Evolutionary conservation across 2,888 invertebrate species (phyloP), one percentile per base, ranked within the genome.

Genomic region (Agrochola lychnidis): DNA sequence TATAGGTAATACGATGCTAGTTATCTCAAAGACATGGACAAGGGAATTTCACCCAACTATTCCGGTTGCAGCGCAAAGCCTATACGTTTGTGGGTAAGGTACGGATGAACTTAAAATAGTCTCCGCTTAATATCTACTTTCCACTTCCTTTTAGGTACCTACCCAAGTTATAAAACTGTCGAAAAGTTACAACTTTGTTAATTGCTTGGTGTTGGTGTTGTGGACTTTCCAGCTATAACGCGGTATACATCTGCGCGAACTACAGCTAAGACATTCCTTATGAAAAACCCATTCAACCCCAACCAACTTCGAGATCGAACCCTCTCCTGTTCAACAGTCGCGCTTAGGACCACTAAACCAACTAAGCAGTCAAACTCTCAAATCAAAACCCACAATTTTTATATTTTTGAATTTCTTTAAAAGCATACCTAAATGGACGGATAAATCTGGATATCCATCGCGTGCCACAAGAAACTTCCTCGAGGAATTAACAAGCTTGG

Each of bases 401-500:
- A 16, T 57, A 22, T 36, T 30, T 19, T 22, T 6, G 0, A 48
- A 48, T 66, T 48, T 9, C 16, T 25, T n/a, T 56, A 40, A 22
- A 56, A 48, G 19, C 16, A 25, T 25, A 67, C 3, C 2, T 36
- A 62, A 53, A 67, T 73, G 45, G 36, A 78, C 71, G 25, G 45
- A 79, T 71, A 78, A 75, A 72, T 67, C 84, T 72, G 66, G 66
- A 73, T 74, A 40, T 10, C 14, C 48, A 89, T 93, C 84, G 92
- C 93, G 90, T 93, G 93, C 86, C 73, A 75, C 71, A 71, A 82
- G 83, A 88, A 86, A 88, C 88, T 90, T 89, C 88, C 88, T 90
- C 86, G 82, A 87, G 84, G 90, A 91, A 91, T 91, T 91, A 93
- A 92, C 92, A 92, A 91, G 90, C 84, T 84, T 76, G 83, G 86